Evolutionary conservation across 2,797 vertebrate genomes (phyloP), one percentile per base, ranked within the genome.

Genomic region (Threskiornis aethiopicus): DNA sequence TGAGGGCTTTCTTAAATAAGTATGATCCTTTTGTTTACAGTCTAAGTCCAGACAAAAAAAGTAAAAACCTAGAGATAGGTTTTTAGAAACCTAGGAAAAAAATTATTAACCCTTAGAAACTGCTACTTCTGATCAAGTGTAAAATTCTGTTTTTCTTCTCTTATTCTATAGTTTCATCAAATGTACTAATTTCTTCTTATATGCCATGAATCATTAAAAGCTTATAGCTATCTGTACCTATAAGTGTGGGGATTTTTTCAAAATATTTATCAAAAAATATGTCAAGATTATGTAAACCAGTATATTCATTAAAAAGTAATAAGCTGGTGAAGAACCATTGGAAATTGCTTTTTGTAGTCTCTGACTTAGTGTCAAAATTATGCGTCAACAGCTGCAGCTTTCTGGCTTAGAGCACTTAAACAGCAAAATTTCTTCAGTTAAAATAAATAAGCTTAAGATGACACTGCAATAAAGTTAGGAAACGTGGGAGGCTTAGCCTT

Each of bases 31-130:
- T 64, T 47, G 6, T 42, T 67, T 54, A 77, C 21, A 31, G 7
- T 65, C 9, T n/a, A 62, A 46, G 4, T 79, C 12, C 21, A 46
- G 22, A 35, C 2, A 51, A 65, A 59, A 16, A 37, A 24, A 12
- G 6, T 12, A 26, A 87, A 79, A 78, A 11, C 1, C 3, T 44
- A 52, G 1, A 16, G 6, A 41, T 0, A 37, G 5, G 2, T 18
- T 37, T 87, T 59, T 55, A 46, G 20, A 78, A 77, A 51, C 20
- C 11, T 42, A 39, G 4, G 33, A 11, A 3, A 8, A 14, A 20
- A 42, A 49, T 16, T 0, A 18, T 11, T 35, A 55, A 11, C 14
- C 12, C 1, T n/a, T 67, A 41, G 13, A 87, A 89, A 29, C 1
- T 9, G 11, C 5, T 71, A 35, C 8, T 70, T 71, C 47, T 71